These are phyloP conservation scores for Apis laboriosa DNA, from an alignment of 1,140 invertebrate species.

Conservation along the genomic window DNA sequence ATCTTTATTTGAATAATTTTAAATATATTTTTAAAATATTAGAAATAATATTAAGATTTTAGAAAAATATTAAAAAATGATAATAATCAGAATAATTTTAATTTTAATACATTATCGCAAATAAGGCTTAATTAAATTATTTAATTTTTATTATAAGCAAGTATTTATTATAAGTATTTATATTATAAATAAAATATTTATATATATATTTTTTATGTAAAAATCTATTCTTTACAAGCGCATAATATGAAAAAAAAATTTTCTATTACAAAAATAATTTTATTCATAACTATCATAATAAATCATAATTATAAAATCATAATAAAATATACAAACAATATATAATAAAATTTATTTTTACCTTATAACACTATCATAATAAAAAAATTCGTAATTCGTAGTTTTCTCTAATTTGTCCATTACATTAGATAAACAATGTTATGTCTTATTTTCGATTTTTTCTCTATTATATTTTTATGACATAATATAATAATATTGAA, in stretches of 20 bases:
- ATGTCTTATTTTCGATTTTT: background rate
- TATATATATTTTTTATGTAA: background rate
- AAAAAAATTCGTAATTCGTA: conserved; percentile 15
- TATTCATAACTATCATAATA: background rate
- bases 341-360: conserved; percentile 30
- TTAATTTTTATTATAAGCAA: background rate
- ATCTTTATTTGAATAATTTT: background rate
- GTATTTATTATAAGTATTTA: background rate
- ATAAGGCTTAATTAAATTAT: background rate
- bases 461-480: background rate
- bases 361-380: conserved; percentile 10
- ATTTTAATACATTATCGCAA: background rate
- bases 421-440: background rate
- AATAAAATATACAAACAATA: background rate
- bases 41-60: background rate
- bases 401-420: background rate
- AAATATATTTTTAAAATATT: background rate
- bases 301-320: background rate
- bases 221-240: background rate
- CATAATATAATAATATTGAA: background rate
- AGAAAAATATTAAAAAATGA: background rate
- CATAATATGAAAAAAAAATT: background rate
- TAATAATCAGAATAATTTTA: background rate
- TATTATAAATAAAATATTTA: background rate
- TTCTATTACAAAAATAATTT: background rate